A percentile compares a stretch with the other conserved stretches of the same genome.
Evolutionary conservation across 2,888 invertebrate species (phyloP).

Genomic region (Exephanes ischioxanthus): DNA sequence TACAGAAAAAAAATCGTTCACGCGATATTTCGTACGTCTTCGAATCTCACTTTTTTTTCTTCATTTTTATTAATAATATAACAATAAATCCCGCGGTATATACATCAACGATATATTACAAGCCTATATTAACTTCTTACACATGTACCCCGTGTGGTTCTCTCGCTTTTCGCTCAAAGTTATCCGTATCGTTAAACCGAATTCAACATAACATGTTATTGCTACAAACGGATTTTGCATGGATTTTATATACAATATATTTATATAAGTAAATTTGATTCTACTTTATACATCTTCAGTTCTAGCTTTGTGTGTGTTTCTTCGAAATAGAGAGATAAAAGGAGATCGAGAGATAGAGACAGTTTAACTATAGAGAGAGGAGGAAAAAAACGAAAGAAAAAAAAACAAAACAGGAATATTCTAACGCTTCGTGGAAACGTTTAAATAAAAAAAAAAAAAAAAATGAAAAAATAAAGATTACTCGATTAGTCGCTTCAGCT

Average conservation of each 20-base stretch:
- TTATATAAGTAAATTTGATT: constrained; percentile 68
- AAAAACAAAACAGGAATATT: background rate
- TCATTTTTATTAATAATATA: constrained; percentile 80
- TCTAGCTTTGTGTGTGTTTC: constrained; percentile 55
- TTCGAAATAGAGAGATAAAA: constrained; percentile 31
- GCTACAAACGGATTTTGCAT: constrained; percentile 65
- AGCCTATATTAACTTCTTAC: constrained; percentile 69
- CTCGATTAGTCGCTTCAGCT: constrained; percentile 60
- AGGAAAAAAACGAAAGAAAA: too few species aligned
- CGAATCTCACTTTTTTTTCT: constrained; percentile 73
- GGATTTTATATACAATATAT: constrained; percentile 64
- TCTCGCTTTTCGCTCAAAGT: constrained; percentile 57
- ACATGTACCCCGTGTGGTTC: constrained; percentile 56
- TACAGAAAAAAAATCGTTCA: constrained; percentile 77
- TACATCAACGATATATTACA: constrained; percentile 84
- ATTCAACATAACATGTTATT: constrained; percentile 74
- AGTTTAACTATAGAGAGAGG: constrained; percentile 8
- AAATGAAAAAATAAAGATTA: constrained; percentile 33
- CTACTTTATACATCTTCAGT: constrained; percentile 72
- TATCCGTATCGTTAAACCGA: constrained; percentile 63
- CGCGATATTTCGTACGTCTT: constrained; percentile 69
- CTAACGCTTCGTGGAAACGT: constrained; percentile 19
- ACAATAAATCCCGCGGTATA: constrained; percentile 83
- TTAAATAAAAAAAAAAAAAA: background rate
- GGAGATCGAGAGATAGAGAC: constrained; percentile 6